These are phyloP conservation scores for Ceramica pisi DNA, from an alignment of 2,888 invertebrate genomes.

Conservation along the genomic window DNA sequence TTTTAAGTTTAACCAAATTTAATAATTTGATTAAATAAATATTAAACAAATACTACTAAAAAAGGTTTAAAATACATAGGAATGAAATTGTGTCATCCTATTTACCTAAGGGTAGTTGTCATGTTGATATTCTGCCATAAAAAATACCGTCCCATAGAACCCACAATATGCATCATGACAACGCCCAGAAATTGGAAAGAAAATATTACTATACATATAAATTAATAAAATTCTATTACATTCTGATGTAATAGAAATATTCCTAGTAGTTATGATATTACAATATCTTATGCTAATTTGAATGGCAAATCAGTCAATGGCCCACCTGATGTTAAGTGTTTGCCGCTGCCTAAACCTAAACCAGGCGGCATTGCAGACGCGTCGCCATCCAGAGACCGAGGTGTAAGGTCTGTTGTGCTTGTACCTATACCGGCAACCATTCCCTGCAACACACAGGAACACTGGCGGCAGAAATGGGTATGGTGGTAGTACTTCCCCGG, in stretches of 20 bases:
- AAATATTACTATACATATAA: background rate
- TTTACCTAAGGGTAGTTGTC: background rate
- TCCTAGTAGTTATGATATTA: background rate
- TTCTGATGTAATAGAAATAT: too few species aligned
- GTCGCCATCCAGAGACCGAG: too few species aligned
- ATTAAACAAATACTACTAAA: background rate
- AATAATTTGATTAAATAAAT: background rate
- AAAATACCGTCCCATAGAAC: background rate
- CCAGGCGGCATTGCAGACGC: too few species aligned
- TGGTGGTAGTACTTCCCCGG: too few species aligned
- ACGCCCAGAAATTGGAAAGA: background rate
- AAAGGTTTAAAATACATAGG: background rate
- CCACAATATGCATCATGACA: constrained; percentile 5
- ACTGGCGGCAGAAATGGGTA: too few species aligned
- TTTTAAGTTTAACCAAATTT: background rate
- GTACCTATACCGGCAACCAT: too few species aligned
- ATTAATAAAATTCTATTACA: background rate
- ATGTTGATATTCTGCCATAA: constrained; percentile 16
- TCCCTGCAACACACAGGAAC: too few species aligned
- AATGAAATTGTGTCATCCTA: background rate
- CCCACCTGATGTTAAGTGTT: too few species aligned
- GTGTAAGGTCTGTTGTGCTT: too few species aligned
- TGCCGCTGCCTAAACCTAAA: too few species aligned
- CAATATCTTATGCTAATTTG: background rate
- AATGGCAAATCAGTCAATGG: background rate